Conservation (phyloP, 2,888 invertebrate genomes). For the Argyresthia albistria region DNA sequence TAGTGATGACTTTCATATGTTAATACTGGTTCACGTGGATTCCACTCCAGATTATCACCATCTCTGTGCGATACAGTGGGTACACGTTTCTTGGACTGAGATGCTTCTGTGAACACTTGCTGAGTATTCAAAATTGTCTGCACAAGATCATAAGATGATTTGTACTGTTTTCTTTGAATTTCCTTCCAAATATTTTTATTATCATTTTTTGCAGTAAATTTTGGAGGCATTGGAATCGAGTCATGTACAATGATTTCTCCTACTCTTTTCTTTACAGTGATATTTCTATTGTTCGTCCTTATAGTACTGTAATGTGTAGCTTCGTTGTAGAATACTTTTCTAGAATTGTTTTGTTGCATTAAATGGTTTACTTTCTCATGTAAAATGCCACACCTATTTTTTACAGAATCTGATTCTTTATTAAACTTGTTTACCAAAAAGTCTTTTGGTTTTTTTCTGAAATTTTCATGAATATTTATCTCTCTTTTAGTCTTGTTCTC, state of each 20-base stretch:
- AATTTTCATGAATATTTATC: slow-evolving; percentile 6
- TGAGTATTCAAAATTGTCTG: slow-evolving; percentile 31
- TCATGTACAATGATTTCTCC: slow-evolving; percentile 19
- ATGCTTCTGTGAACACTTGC: neutral
- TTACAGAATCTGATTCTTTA: slow-evolving; percentile 13
- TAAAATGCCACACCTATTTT: slow-evolving; percentile 19
- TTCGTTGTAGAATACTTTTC: slow-evolving; percentile 16
- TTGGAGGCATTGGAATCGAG: slow-evolving; percentile 12
- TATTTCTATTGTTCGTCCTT: slow-evolving; percentile 14
- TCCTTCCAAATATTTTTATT: neutral
- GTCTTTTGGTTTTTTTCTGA: slow-evolving; percentile 16
- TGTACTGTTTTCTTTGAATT: slow-evolving; percentile 8
- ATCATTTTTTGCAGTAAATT: neutral
- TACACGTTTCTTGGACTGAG: too few species aligned
- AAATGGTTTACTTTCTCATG: slow-evolving; percentile 15
- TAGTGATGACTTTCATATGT: slow-evolving; percentile 38
- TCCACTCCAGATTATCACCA: neutral
- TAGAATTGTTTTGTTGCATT: slow-evolving; percentile 1
- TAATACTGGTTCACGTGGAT: slow-evolving; percentile 10
- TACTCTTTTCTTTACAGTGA: slow-evolving; percentile 15
- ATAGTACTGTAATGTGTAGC: slow-evolving; percentile 15
- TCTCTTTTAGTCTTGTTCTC: neutral
- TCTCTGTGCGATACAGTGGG: too few species aligned
- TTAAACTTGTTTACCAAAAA: too few species aligned
- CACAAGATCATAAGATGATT: slow-evolving; percentile 41